Base-by-base conservation (phyloP, 2,888 invertebrate species). In the Monoplex corrugatus region DNA sequence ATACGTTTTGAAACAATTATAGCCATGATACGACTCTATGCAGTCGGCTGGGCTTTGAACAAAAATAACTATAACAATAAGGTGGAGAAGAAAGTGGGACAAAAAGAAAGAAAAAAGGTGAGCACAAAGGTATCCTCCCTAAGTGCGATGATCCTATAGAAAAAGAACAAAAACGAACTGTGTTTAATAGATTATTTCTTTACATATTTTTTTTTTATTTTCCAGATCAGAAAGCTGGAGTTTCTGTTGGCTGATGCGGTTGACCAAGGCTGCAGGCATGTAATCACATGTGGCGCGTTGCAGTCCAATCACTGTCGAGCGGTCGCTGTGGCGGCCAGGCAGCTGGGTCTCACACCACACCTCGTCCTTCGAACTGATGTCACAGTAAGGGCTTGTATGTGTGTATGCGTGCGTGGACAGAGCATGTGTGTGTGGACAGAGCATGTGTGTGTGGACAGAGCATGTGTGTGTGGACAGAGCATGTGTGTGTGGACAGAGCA, bases 231-330 rank as follows among this genome's bases (percentile, higher is more conserved):
- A 68, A 95, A 95, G 87, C 91, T 95, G 44, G 95, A 95, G 90
- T 95, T 95, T 90, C 88, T 95, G 19, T 91, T 95, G 89, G 95
- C 95, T 38, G 95, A 95, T 90, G 95, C 95, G 10, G 6, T 95
- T 16, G 83, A 91, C 0, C 90, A 91, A 82, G 91, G 92, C 2
- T 95, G 94, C 90, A 90, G 92, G 68, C 95, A 95, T 91, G 93
- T 95, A 86, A 94, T 95, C 16, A 95, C 95, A 0, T 93, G 94
- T 91, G 95, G 95, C 2, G 93, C 93, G 5, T 57, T 95, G n/a
- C 95, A 95, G 90, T 95, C 95, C 87, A 95, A 95, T 90, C 95
- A 95, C 91, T 95, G 95, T 87, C 83, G 95, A 87, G 93, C 95
- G 6, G 93, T 94, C 19, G 94, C 95, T 19, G 92, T 93, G 0